Percentiles rank a stretch among this genome's conserved stretches.
These are phyloP conservation scores for Poeciliopsis gracilis DNA, from an alignment of 2,797 vertebrate genomes.

Conservation along the genomic window DNA sequence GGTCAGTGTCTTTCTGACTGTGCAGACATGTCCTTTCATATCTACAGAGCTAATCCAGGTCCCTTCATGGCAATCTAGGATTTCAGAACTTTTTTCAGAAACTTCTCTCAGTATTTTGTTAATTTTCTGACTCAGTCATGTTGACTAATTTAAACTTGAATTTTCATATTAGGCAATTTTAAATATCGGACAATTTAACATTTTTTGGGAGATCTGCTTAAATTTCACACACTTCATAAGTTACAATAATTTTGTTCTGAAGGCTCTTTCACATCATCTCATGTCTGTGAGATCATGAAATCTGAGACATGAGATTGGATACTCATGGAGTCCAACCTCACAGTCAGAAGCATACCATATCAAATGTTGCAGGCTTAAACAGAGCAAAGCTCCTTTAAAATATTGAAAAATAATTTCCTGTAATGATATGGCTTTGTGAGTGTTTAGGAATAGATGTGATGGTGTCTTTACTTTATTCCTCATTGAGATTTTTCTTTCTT, in stretches of 20 bases:
- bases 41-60: neutral
- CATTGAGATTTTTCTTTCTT: neutral
- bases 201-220: neutral
- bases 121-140: neutral
- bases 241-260: neutral
- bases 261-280: neutral
- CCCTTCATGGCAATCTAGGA: neutral
- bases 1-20: neutral
- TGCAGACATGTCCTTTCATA: neutral
- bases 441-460: neutral
- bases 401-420: neutral
- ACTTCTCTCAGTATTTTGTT: neutral
- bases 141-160: neutral
- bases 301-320: no score
- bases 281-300: no score
- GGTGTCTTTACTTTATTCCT: neutral
- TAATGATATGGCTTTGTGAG: neutral
- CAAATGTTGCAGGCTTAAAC: neutral
- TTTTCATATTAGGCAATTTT: no score
- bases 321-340: neutral
- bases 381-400: neutral
- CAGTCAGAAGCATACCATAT: neutral
- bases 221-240: neutral
- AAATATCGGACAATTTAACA: neutral
- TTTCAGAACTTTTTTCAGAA: neutral